Conservation (phyloP, 2,888 invertebrate genomes). For the Cerceris rybyensis region DNA sequence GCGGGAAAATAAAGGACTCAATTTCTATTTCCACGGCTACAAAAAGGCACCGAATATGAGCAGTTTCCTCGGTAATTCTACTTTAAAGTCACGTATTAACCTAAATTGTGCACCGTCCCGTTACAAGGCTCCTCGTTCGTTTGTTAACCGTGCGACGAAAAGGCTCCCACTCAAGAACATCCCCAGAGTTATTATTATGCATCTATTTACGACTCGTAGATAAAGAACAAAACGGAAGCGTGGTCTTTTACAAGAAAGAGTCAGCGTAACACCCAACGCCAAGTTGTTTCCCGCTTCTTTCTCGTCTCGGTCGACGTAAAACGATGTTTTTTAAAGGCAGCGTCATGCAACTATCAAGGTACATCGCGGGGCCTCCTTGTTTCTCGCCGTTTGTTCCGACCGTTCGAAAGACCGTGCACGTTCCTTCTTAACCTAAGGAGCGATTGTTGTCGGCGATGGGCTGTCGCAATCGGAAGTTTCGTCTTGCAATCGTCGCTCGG, state of each 20-base stretch:
- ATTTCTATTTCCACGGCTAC: too few species aligned
- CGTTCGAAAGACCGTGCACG: conserved; percentile 54
- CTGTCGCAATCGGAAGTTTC: conserved; percentile 81
- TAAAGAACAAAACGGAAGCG: conserved; percentile 52
- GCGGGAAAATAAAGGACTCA: too few species aligned
- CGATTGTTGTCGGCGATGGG: conserved; percentile 78
- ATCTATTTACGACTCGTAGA: conserved; percentile 35
- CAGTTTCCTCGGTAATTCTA: too few species aligned
- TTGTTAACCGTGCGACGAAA: conserved; percentile 24
- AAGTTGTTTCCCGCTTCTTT: conserved; percentile 26
- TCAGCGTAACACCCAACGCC: conserved; percentile 18
- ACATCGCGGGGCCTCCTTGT: conserved; percentile 54
- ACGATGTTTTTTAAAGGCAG: conserved; percentile 46
- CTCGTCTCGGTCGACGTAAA: conserved; percentile 52
- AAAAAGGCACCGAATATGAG: too few species aligned
- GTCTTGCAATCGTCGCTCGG: conserved; percentile 72
- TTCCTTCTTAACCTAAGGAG: conserved; percentile 74
- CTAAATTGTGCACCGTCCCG: neutral
- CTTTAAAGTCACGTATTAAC: too few species aligned
- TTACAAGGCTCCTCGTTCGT: neutral
- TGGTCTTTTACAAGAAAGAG: conserved; percentile 46
- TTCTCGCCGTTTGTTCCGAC: conserved; percentile 41
- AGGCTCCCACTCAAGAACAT: conserved; percentile 42
- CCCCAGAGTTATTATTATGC: conserved; percentile 49
- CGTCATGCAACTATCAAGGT: conserved; percentile 55